Base-by-base conservation (phyloP, 1,140 invertebrate species). In the Drosophila ercepeae region DNA sequence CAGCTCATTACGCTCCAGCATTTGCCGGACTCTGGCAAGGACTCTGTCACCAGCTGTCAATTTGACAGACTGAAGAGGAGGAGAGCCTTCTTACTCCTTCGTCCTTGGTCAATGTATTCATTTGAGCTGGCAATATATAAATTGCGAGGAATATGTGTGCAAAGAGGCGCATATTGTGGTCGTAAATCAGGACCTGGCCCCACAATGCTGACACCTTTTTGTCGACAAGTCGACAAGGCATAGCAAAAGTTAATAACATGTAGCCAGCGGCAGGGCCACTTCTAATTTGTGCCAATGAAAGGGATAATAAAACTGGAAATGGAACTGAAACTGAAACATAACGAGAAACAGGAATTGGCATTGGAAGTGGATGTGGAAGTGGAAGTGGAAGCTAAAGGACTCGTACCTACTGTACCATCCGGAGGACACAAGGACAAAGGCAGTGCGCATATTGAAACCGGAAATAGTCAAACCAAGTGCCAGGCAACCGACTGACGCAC, bases 391-490 rank as follows among this genome's bases (percentile, higher is more conserved):
- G 55, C 46, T 13, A 34, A 54, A 67, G 53, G 57, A 63, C 78
- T 82, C 82, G 78, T 82, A 83, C 65, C 75, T 57, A 84, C 79
- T 83, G 79, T 84, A 83, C 79, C 71, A 50, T 29, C 8, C 14
- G 13, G 46, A 16, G 23, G 14, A 49, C 13, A 42, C 13, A 27
- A 48, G 29, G 39, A 57, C 51, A 34, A 60, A 67, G 81, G 67
- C 75, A 83, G 75, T 78, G 82, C 76, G 81, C 77, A 75, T 81
- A 82, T 77, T 77, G 46, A 88, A 88, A 89, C 82, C 82, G 82
- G 82, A 88, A 88, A 88, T 82, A 88, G 82, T 88, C 74, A 64
- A 77, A 86, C 82, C 81, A 86, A 86, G 82, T 86, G 79, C 81
- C 72, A 64, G 68, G 72, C 81, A 86, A 88, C 82, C 82, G 82